Base-by-base conservation (phyloP, 1,140 invertebrate species). In the Dreissena rostriformis region DNA sequence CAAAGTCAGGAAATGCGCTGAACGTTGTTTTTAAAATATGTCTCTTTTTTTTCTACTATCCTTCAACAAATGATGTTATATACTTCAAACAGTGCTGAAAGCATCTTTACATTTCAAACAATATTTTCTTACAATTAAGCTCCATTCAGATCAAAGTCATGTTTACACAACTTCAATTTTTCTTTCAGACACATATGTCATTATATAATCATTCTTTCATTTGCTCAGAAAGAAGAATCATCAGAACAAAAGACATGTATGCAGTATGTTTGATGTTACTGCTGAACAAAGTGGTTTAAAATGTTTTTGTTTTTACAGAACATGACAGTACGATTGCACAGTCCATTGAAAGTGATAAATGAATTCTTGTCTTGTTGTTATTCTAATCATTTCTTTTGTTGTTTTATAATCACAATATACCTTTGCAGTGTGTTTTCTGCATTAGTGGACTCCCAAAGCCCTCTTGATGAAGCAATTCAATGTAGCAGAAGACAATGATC, bases 371-470 rank as follows among this genome's bases (percentile, higher is more conserved):
- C 17, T 61, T 24, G 22, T 61, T 19, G 57, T 61, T 61, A 61
- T 61, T 61, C 17, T 61, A 61, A 61, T 61, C 17, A n/a, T 61
- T 61, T 61, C 57, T 24, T 61, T 61, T 61, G 57, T 61, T 61
- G 57, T 61, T 61, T 61, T 61, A 6, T 61, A 61, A 61, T 61
- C 22, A 61, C 57, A 61, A n/a, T 61, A 24, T 61, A 6, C 22
- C 57, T 61, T 19, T n/a, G 57, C 17, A 24, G 17, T 61, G 22
- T 61, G 57, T 19, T 61, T 61, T 61, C 57, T 24, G 17, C 57
- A 61, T 61, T 24, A 61, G 57, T 39, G 39, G 39, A 39, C 39
- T 39, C 39, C 39, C 8, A 39, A 39, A 39, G 2, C 39, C 39
- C 39, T 39, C 39, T 39, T 39, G 39, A 39, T 39, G 39, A 39